Evolutionary conservation across 2,797 vertebrate genomes (phyloP).

Genomic region (Poecile montanus): DNA sequence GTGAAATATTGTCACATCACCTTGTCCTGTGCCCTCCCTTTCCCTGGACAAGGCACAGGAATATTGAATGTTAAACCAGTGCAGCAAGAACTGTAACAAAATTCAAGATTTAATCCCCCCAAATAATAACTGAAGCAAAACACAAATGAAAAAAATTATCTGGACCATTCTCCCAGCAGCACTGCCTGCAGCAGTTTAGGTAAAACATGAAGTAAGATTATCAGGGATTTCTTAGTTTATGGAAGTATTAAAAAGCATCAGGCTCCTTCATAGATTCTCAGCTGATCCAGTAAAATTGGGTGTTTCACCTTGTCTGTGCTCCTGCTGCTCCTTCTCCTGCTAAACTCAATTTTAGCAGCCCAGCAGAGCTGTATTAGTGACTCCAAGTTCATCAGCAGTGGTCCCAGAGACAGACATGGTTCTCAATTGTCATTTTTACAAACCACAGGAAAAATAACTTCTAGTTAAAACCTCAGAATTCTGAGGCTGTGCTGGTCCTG

Average conservation of each 20-base stretch:
- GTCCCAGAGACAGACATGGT: neutral
- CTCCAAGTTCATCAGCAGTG: neutral
- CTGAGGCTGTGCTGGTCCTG: neutral
- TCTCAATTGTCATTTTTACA: neutral
- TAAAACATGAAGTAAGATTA: neutral
- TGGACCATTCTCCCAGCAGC: neutral
- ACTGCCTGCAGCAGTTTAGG: neutral
- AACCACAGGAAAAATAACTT: fast-evolving
- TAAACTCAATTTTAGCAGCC: neutral
- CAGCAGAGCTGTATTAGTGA: neutral
- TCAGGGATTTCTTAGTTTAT: neutral
- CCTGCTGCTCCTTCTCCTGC: neutral
- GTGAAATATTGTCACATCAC: neutral
- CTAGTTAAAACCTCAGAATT: neutral
- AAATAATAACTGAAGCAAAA: neutral
- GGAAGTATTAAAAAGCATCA: neutral
- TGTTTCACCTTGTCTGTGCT: neutral
- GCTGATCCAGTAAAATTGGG: neutral
- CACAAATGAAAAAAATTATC: neutral
- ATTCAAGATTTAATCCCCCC: neutral
- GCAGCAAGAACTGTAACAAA: neutral
- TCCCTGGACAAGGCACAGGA: neutral
- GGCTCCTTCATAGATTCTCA: neutral
- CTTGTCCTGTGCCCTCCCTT: neutral
- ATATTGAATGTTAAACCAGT: neutral